Evolutionary conservation across 2,888 invertebrate genomes (phyloP).

Genomic region (Thecophora atra): DNA sequence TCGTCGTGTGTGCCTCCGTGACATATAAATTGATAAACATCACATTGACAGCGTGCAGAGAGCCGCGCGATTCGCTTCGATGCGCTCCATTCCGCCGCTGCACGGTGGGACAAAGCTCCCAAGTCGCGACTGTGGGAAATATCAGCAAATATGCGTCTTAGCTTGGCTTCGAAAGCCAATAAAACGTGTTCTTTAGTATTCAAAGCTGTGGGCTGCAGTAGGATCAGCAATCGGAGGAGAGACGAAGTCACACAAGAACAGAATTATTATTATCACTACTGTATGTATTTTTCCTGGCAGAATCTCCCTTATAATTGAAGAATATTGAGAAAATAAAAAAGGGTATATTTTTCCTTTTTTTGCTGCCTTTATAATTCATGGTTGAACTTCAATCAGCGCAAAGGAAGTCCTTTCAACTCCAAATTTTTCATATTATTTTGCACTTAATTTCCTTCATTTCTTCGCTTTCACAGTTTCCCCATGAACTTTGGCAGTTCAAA

Average conservation of each 20-base stretch:
- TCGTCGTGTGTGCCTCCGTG: not conserved
- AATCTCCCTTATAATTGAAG: too few species aligned
- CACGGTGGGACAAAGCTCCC: constrained; percentile 28
- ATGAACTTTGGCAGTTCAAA: too few species aligned
- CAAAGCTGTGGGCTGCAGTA: constrained; percentile 5
- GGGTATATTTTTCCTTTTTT: too few species aligned
- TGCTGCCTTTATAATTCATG: too few species aligned
- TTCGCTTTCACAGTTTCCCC: too few species aligned
- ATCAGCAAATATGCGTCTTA: not conserved
- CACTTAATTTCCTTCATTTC: too few species aligned
- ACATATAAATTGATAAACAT: constrained; percentile 32
- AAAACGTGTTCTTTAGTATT: constrained; percentile 19
- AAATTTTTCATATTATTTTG: too few species aligned
- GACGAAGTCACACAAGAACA: constrained; percentile 3
- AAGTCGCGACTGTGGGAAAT: not conserved
- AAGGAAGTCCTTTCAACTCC: too few species aligned
- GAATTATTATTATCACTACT: too few species aligned
- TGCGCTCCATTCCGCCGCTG: not conserved
- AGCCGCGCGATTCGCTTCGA: constrained; percentile 15
- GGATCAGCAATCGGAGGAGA: not conserved
- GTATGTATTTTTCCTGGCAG: too few species aligned
- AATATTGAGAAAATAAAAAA: too few species aligned
- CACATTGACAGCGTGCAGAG: constrained; percentile 17
- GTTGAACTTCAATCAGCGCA: too few species aligned
- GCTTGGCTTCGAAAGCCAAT: constrained; percentile 1